Base-by-base conservation (phyloP, 2,113 vertebrate species). In the Perccottus glenii region DNA sequence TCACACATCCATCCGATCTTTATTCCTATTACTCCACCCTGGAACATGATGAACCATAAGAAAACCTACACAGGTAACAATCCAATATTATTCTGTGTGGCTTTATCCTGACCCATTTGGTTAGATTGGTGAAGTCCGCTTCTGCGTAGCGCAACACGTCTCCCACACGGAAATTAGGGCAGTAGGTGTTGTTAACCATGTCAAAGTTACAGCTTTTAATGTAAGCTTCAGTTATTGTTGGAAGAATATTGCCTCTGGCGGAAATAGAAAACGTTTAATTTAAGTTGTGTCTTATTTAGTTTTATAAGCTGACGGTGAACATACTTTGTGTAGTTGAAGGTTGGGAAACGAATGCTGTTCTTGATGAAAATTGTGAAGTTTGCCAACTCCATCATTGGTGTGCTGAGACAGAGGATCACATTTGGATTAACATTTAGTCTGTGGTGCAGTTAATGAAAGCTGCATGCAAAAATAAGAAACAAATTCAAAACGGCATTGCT, bases 351-450 rank as follows among this genome's bases (percentile, higher is more conserved):
- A 75, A 98, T 94, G 85, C 96, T 98, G 85, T 98, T 98, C 89
- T 98, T 98, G 78, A 98, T 96, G 78, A 98, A 95, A 73, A 98
- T 94, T 2, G 96, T 98, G 88, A 98, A 98, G 81, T 98, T 96
- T 68, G 96, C 94, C 0, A 96, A 95, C 82, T 96, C 96, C 88
- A 91, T 92, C 95, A 98, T 95, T 63, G 95, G 66, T 0, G 90
- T 91, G 35, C 96, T 96, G 81, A 68, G 50, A 40, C 67, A 4
- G 40, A 27, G 19, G 19, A 27, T 1, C 19, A 27, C 19, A 27
- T 27, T 27, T 27, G 1, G 19, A 27, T 27, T 27, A 27, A 27
- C 3, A 27, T 27, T 27, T n/a, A n/a, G n/a, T n/a, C 19, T 27
- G 19, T 27, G 19, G 19, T 27, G 19, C 19, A 27, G 19, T 27